These are phyloP conservation scores for Caenorhabditis afra DNA, from an alignment of 2,888 invertebrate genomes.

Conservation along the genomic window DNA sequence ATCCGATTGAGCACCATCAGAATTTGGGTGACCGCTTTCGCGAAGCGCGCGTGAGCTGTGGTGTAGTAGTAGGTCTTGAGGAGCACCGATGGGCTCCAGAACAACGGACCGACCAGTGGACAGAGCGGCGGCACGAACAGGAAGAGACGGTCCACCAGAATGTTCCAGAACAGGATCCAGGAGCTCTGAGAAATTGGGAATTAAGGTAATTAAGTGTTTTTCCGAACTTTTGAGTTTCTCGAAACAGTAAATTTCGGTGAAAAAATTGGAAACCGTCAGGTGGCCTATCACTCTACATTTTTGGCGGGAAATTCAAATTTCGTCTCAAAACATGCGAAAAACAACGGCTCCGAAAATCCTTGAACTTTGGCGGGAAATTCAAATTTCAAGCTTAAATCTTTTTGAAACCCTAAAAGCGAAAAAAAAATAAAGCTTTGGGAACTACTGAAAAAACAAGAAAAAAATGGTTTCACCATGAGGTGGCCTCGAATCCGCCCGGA, in stretches of 20 bases:
- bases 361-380: background rate
- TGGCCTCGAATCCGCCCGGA: too few relatives aligned
- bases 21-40: constrained; percentile 39
- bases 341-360: too few relatives aligned
- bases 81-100: constrained; percentile 11
- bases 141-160: constrained; percentile 23
- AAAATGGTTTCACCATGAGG: too few relatives aligned
- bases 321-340: background rate
- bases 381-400: too few relatives aligned
- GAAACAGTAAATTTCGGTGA: too few relatives aligned
- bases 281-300: too few relatives aligned
- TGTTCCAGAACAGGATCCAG: background rate
- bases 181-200: constrained; percentile 17
- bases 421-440: too few relatives aligned
- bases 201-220: too few relatives aligned
- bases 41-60: background rate
- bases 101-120: constrained; percentile 21
- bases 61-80: background rate
- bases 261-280: background rate
- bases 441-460: too few relatives aligned
- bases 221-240: too few relatives aligned
- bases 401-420: background rate
- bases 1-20: constrained; percentile 41
- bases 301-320: background rate
- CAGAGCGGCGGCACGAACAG: constrained; percentile 35